A percentile compares a stretch with the other conserved stretches of the same genome.
These are phyloP conservation scores for Propsilocerus akamusi DNA, from an alignment of 1,140 invertebrate genomes.

Conservation along the genomic window DNA sequence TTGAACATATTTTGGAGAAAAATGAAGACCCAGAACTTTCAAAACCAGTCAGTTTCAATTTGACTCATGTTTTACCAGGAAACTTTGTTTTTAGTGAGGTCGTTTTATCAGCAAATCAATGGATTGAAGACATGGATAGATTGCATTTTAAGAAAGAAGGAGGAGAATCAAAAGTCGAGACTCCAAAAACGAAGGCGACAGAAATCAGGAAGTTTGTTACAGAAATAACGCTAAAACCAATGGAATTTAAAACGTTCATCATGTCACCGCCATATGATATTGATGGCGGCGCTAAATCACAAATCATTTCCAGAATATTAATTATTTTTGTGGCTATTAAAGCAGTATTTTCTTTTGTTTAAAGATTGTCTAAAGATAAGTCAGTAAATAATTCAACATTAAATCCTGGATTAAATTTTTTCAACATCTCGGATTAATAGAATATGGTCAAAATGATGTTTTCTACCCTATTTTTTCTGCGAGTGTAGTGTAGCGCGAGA, in stretches of 20 bases:
- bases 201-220: slow-evolving; percentile 5
- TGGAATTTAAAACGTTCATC: slow-evolving; percentile 12
- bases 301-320: no score
- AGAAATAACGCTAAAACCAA: slow-evolving; percentile 9
- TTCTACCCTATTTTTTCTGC: no score
- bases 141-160: slow-evolving; percentile 14
- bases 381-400: no score
- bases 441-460: no score
- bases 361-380: no score
- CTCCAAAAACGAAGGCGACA: not conserved
- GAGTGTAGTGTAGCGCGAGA: no score
- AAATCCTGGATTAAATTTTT: no score
- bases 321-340: no score
- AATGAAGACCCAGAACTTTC: slow-evolving; percentile 40
- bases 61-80: slow-evolving; percentile 20
- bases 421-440: no score
- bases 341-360: no score
- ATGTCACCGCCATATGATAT: slow-evolving; percentile 9
- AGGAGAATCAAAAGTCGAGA: not conserved
- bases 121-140: slow-evolving; percentile 15
- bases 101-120: slow-evolving; percentile 20
- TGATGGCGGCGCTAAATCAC: no score
- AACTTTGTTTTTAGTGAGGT: slow-evolving; percentile 10
- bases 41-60: slow-evolving; percentile 31
- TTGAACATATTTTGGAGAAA: slow-evolving; percentile 76